Conservation (phyloP, 2,113 vertebrate species). For the Murina feae region DNA sequence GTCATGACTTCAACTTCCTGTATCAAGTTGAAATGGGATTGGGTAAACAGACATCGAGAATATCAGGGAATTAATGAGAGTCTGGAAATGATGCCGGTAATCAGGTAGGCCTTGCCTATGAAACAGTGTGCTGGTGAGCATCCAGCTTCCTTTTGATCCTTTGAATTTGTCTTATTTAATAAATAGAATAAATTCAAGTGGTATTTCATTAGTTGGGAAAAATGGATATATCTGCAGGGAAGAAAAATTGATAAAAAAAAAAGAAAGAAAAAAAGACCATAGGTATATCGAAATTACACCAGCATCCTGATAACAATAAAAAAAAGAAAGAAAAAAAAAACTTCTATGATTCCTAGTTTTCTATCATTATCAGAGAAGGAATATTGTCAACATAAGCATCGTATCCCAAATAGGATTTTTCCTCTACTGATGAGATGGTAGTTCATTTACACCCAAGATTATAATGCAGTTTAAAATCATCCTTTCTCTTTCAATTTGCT, state of each 20-base stretch:
- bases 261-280: conserved; percentile 23
- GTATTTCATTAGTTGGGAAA: conserved; percentile 67
- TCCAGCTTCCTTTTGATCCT: conserved; percentile 65
- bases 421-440: conserved; percentile 72
- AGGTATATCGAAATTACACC: conserved; percentile 30
- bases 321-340: conserved; percentile 57
- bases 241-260: conserved; percentile 58
- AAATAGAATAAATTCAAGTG: conserved; percentile 57
- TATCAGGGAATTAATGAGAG: conserved; percentile 62
- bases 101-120: conserved; percentile 56
- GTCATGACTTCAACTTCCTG: conserved; percentile 76
- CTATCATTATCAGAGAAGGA: conserved; percentile 77
- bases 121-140: conserved; percentile 57
- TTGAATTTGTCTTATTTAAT: conserved; percentile 69
- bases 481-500: conserved; percentile 74
- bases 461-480: conserved; percentile 63
- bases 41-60: conserved; percentile 76
- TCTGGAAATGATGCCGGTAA: conserved; percentile 63
- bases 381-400: conserved; percentile 55
- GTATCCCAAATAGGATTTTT: conserved; percentile 74
- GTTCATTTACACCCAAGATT: conserved; percentile 73
- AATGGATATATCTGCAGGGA: conserved; percentile 62
- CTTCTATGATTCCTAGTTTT: conserved; percentile 71
- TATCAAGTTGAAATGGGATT: conserved; percentile 78
- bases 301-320: conserved; percentile 36